phyloP scores from a whole-genome alignment of 2,888 invertebrate species.

The Andrena praecox region DNA sequence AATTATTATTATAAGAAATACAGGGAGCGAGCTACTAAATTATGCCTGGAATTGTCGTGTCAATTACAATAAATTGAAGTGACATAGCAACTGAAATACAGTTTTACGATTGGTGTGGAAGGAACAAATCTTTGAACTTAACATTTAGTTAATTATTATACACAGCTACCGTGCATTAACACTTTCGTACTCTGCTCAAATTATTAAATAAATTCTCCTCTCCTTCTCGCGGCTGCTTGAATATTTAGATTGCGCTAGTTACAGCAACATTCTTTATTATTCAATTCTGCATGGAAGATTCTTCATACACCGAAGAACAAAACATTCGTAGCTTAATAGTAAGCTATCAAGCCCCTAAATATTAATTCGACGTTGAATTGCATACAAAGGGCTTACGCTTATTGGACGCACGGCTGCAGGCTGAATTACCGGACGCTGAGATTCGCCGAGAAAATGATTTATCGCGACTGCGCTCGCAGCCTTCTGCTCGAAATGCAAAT shows the following conservation, averaged over 20 bases:
- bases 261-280: background rate
- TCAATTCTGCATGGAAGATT: background rate
- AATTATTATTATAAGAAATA: too few species aligned
- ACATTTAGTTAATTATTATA: too few species aligned
- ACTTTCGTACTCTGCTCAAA: background rate
- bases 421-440: constrained; percentile 9
- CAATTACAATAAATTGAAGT: too few species aligned
- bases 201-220: background rate
- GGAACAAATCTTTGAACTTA: too few species aligned
- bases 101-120: too few species aligned
- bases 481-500: constrained; percentile 44
- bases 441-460: constrained; percentile 49
- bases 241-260: background rate
- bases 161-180: too few species aligned
- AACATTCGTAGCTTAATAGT: background rate
- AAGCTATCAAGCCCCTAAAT: background rate
- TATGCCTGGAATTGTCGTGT: too few species aligned
- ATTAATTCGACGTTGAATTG: background rate
- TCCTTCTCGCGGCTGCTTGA: background rate
- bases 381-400: background rate
- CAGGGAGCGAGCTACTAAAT: too few species aligned
- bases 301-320: background rate
- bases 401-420: background rate
- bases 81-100: too few species aligned
- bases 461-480: constrained; percentile 5